These are phyloP conservation scores for Anarrhichthys ocellatus DNA, from an alignment of 2,113 vertebrate genomes.

Conservation along the genomic window DNA sequence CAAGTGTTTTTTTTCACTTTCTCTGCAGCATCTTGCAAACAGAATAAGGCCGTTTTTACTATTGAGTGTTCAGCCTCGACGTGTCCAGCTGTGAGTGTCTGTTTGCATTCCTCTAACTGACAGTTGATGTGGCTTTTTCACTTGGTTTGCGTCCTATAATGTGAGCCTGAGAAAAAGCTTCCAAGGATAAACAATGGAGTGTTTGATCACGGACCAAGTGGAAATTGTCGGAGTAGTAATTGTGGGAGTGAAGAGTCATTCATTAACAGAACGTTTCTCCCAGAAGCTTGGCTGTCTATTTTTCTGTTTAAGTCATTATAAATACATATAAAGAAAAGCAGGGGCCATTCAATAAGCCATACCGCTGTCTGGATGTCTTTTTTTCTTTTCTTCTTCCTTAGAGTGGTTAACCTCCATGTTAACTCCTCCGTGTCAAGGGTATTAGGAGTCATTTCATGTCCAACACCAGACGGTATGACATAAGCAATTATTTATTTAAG, in stretches of 20 bases:
- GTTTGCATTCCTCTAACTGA: slow-evolving; percentile 39
- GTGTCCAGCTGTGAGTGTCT: slow-evolving; percentile 55
- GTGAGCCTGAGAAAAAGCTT: slow-evolving; percentile 55
- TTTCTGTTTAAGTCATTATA: slow-evolving; percentile 38
- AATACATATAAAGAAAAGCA: slow-evolving; percentile 22
- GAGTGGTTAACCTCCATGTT: slow-evolving; percentile 38
- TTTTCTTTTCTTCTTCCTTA: background rate
- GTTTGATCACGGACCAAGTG: slow-evolving; percentile 62
- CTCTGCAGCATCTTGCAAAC: slow-evolving; percentile 47
- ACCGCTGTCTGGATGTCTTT: slow-evolving; percentile 27
- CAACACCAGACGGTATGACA: slow-evolving; percentile 19
- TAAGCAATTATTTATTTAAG: slow-evolving; percentile 41
- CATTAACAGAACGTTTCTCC: slow-evolving; percentile 61
- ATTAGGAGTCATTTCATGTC: slow-evolving; percentile 37
- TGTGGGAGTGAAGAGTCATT: slow-evolving; percentile 60
- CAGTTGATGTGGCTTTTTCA: slow-evolving; percentile 61
- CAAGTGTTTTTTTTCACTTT: slow-evolving; percentile 46
- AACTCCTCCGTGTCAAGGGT: slow-evolving; percentile 20
- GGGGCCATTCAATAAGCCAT: slow-evolving; percentile 21
- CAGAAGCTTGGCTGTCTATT: slow-evolving; percentile 26
- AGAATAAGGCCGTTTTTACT: slow-evolving; percentile 28
- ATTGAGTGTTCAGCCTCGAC: slow-evolving; percentile 39
- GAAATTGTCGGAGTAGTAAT: slow-evolving; percentile 64
- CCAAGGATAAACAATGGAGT: slow-evolving; percentile 51
- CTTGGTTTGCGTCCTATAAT: slow-evolving; percentile 53